Base-by-base conservation (phyloP, 2,888 invertebrate species). In the Alcis repandata region DNA sequence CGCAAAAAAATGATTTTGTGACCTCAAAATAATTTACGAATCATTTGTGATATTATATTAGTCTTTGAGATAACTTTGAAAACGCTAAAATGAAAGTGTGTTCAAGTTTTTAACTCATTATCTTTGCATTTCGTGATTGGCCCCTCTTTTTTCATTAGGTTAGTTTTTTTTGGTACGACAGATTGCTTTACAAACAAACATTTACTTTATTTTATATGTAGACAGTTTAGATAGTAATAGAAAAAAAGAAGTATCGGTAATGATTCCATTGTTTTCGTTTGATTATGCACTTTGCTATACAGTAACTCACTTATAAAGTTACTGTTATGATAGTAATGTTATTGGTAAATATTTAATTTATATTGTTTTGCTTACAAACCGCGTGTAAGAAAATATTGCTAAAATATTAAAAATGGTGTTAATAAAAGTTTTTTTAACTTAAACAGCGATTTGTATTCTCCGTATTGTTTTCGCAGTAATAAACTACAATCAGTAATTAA, bases 231-330 rank as follows among this genome's bases (percentile, higher is more conserved):
- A 59, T 71, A 27, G 27, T 27, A 73, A 68, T 67, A 71, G 67
- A 70, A 69, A 71, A 65, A 71, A 70, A 67, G 1, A 63, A n/a
- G n/a, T n/a, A n/a, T n/a, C 68, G 59, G 63, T 70, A 75, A 69
- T 67, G 68, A 69, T 56, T 61, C 72, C 61, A 73, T 75, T 75
- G 75, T 75, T 75, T 75, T 68, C 63, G 36, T 75, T 71, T 70
- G 72, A 75, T 71, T 72, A 70, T 75, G 71, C 73, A 67, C 74
- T 68, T 60, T 58, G 67, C 56, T 67, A n/a, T 52, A 58, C 56
- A 62, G 68, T 4, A 4, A 27, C 27, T n/a, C n/a, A n/a, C n/a
- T n/a, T n/a, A 27, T 27, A 27, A 4, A 27, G 27, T 4, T 6
- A 27, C 2, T 4, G 6, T 64, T 68, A 69, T 66, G 60, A 68